A percentile compares a stretch with the other conserved stretches of the same genome.
phyloP scores from a whole-genome alignment of 2,888 invertebrate genomes.

The Antitype chi region DNA sequence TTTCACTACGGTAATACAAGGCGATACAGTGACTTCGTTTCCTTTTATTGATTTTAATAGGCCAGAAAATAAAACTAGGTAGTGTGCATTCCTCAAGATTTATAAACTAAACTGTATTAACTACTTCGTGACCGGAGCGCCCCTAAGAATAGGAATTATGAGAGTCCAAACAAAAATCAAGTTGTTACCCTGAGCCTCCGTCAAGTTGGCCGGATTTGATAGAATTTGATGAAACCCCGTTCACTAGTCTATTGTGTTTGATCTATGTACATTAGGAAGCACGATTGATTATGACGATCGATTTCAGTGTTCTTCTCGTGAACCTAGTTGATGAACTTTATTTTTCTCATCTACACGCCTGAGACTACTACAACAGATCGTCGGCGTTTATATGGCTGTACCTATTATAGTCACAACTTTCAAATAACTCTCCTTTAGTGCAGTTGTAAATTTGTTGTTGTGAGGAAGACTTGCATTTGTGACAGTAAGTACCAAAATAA shows the following conservation, averaged over 20 bases:
- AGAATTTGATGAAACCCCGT: conserved; percentile 40
- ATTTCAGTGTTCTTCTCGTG: conserved; percentile 46
- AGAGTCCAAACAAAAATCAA: conserved; percentile 46
- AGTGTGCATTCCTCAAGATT: conserved; percentile 53
- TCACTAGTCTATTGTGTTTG: conserved; percentile 31
- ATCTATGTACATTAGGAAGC: conserved; percentile 30
- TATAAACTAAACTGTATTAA: conserved; percentile 30
- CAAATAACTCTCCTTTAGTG: conserved; percentile 7
- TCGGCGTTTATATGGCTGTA: conserved; percentile 46
- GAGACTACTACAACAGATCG: conserved; percentile 26
- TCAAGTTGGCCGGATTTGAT: conserved; percentile 28
- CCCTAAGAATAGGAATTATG: conserved; percentile 51
- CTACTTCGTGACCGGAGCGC: conserved; percentile 26
- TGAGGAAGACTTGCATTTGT: conserved; percentile 26
- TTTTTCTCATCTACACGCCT: conserved; percentile 25
- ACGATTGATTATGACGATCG: conserved; percentile 60
- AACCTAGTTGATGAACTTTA: conserved; percentile 33
- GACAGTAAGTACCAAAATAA: conserved; percentile 47
- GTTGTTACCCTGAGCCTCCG: conserved; percentile 46
- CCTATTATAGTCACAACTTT: conserved; percentile 13
- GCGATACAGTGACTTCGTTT: conserved; percentile 59
- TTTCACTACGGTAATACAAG: conserved; percentile 40
- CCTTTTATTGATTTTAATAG: conserved; percentile 77
- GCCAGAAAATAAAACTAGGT: conserved; percentile 65
- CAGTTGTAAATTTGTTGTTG: conserved; percentile 9